These are phyloP conservation scores for Calameuta pallipes DNA, from an alignment of 2,888 invertebrate genomes.

Conservation along the genomic window DNA sequence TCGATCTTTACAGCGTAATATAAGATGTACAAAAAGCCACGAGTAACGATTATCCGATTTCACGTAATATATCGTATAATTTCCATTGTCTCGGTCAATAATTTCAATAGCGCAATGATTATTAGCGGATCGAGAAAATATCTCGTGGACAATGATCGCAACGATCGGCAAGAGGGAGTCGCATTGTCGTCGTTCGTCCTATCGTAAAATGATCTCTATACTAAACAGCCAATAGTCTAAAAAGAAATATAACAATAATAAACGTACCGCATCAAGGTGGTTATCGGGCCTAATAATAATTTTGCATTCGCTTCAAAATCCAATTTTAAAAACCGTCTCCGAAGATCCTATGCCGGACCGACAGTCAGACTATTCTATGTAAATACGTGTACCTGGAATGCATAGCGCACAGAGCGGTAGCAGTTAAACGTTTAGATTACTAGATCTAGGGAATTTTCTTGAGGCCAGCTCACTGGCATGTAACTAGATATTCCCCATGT, in stretches of 20 bases:
- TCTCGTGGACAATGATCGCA: neutral
- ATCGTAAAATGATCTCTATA: neutral
- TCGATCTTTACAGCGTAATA: conserved; percentile 6
- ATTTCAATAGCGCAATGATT: neutral
- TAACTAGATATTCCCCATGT: neutral
- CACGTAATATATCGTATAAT: neutral
- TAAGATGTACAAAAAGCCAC: neutral
- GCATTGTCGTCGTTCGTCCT: neutral
- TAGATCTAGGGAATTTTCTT: neutral
- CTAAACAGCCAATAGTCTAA: neutral
- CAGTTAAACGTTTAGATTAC: neutral
- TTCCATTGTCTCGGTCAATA: neutral
- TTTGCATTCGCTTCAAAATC: neutral
- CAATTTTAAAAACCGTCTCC: neutral
- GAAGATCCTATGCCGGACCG: neutral
- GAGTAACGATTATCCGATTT: neutral
- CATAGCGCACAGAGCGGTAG: neutral
- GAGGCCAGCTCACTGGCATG: neutral
- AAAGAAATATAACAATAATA: neutral
- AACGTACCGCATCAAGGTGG: neutral
- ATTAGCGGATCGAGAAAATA: neutral
- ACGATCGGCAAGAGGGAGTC: neutral
- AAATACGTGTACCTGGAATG: neutral
- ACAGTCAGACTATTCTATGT: neutral
- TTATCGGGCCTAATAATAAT: neutral